Base-by-base conservation (phyloP, 2,888 invertebrate genomes). In the Leptopilina syphax region DNA sequence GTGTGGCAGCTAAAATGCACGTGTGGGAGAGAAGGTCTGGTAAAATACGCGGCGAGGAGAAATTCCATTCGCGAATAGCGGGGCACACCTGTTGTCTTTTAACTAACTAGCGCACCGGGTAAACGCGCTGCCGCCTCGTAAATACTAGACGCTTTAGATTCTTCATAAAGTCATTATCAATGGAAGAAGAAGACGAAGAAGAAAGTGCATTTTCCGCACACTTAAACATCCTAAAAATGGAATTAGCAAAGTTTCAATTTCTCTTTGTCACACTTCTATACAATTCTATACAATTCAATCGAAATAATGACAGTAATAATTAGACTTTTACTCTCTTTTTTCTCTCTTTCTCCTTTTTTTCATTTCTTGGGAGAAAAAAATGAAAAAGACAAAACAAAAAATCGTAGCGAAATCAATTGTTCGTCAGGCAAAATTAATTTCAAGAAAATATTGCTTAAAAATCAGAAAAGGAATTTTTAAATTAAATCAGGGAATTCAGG, bases 91-190 rank as follows among this genome's bases (percentile, higher is more conserved):
- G 81, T 77, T 82, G 77, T 68, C 79, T 70, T 70, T 70, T 63
- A 34, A 77, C 77, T 80, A 82, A 82, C 82, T 81, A 81, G 82
- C 81, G 82, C 81, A 83, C 81, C 82, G 73, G 80, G 81, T 81
- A 80, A 83, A 81, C 65, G 77, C 76, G 70, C 34, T 65, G 63
- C 57, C 78, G 34, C 73, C 57, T 73, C 73, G 73, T 73, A 73
- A 73, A 73, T 73, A 65, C n/a, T 47, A 73, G 54, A 73, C 54
- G 57, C 73, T 57, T 41, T 41, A 73, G 70, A 50, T 41, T 73
- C 73, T 60, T 57, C 73, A 73, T 73, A 73, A 73, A 73, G 73
- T 60, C 73, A 73, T 73, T 73, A 73, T 73, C 73, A 73, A 41
- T 73, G 73, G 57, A 44, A 50, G 50, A 50, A 73, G 57, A 73